Conservation (phyloP, 2,888 invertebrate genomes). For the Erebia ligea region DNA sequence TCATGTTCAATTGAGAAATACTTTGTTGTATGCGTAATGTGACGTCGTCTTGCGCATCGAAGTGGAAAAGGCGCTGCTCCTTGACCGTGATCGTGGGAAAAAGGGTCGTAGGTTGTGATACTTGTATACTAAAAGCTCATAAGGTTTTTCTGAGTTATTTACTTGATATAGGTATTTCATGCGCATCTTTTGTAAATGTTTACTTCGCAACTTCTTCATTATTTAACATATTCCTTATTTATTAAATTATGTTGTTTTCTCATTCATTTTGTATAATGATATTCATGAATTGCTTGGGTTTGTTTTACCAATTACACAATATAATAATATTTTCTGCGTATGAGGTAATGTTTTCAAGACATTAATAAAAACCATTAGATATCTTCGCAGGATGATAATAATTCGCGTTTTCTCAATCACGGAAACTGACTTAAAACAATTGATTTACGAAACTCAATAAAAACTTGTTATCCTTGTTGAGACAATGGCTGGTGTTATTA, state of each 20-base stretch:
- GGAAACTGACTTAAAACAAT: slow-evolving; percentile 63
- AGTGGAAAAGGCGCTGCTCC: slow-evolving; percentile 64
- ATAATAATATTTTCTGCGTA: too few relatives aligned
- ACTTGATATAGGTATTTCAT: background rate
- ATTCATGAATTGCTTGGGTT: too few relatives aligned
- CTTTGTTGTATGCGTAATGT: slow-evolving; percentile 14
- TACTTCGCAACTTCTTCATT: too few relatives aligned
- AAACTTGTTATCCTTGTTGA: slow-evolving; percentile 74
- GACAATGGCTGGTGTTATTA: slow-evolving; percentile 69
- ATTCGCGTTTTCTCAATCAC: slow-evolving; percentile 53
- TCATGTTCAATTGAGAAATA: background rate
- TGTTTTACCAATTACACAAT: too few relatives aligned
- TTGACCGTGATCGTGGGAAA: slow-evolving; percentile 67
- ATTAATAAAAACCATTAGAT: background rate
- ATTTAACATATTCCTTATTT: too few relatives aligned
- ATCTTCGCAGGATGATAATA: slow-evolving; percentile 9
- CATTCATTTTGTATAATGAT: too few relatives aligned
- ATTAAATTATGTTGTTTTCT: too few relatives aligned
- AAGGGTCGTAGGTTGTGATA: slow-evolving; percentile 51
- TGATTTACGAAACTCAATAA: slow-evolving; percentile 62
- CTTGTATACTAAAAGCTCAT: background rate
- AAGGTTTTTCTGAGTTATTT: background rate
- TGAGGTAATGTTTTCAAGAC: background rate
- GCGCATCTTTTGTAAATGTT: too few relatives aligned
- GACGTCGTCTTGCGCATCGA: slow-evolving; percentile 50